A percentile compares a stretch with the other conserved stretches of the same genome.
These are phyloP conservation scores for Philereme transversata DNA, from an alignment of 2,888 invertebrate genomes.

Conservation along the genomic window DNA sequence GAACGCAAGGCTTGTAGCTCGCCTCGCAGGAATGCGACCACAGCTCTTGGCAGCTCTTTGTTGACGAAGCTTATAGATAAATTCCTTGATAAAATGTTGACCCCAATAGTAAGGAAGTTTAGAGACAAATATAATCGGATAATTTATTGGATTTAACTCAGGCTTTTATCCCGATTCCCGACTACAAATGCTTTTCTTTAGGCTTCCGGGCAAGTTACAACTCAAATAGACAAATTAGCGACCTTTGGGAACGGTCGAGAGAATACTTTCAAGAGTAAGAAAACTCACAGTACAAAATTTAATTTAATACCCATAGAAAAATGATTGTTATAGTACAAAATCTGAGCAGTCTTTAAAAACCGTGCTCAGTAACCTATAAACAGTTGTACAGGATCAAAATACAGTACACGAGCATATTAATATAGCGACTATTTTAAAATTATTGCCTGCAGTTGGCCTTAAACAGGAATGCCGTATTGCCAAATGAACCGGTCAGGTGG, in stretches of 20 bases:
- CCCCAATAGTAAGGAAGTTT: constrained; percentile 26
- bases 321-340: no score
- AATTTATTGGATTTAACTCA: constrained; percentile 23
- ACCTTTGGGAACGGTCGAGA: no score
- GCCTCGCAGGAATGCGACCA: constrained; percentile 72
- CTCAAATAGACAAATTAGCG: no score
- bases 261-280: no score
- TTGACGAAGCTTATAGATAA: constrained; percentile 59
- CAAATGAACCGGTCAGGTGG: constrained; percentile 59
- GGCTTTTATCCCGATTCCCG: constrained; percentile 10
- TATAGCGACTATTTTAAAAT: no score
- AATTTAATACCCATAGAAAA: no score
- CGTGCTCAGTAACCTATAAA: no score
- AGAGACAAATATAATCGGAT: constrained; percentile 18
- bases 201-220: no score
- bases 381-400: no score
- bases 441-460: constrained; percentile 47
- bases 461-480: constrained; percentile 53
- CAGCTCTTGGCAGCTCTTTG: constrained; percentile 68
- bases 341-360: no score
- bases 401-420: no score
- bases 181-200: not conserved
- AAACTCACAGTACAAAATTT: no score
- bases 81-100: constrained; percentile 43
- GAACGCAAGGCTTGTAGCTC: constrained; percentile 65